A percentile compares a stretch with the other conserved stretches of the same genome.
phyloP scores from a whole-genome alignment of 2,113 vertebrate genomes.

The Epinephelus moara region DNA sequence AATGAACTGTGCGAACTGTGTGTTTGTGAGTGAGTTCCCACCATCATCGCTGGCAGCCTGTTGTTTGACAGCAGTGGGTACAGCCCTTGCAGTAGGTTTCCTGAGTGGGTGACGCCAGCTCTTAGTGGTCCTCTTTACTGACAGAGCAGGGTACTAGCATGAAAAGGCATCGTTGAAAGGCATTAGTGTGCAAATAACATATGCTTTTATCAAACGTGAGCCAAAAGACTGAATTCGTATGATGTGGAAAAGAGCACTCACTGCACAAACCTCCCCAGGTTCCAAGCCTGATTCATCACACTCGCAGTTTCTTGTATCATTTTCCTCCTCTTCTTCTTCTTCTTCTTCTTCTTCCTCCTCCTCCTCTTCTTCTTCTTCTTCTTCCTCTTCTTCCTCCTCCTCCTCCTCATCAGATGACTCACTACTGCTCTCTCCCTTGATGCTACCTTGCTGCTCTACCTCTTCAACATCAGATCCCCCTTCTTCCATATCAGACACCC shows the following conservation, averaged over 20 bases:
- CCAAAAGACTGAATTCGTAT: constrained; percentile 5
- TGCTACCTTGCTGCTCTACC: constrained; percentile 55
- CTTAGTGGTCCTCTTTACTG: constrained; percentile 82
- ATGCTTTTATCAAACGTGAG: constrained; percentile 2
- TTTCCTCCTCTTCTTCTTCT: constrained; percentile 71
- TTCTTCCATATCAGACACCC: constrained; percentile 69
- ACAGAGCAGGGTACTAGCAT: constrained; percentile 76
- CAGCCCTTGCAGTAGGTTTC: constrained; percentile 91
- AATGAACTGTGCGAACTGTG: constrained; percentile 21
- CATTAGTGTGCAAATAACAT: constrained; percentile 16
- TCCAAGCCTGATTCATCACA: constrained; percentile 82
- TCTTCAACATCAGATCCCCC: constrained; percentile 65
- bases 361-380: constrained; percentile 73
- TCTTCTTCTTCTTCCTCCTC: constrained; percentile 74
- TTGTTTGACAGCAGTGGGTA: constrained; percentile 92
- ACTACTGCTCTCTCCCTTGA: constrained; percentile 72
- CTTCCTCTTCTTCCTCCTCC: constrained; percentile 50
- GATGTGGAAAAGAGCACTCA: constrained; percentile 66
- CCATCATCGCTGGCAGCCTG: constrained; percentile 92
- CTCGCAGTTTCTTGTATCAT: constrained; percentile 78
- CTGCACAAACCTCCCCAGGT: constrained; percentile 83
- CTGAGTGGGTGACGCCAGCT: constrained; percentile 87
- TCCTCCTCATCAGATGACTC: constrained; percentile 78
- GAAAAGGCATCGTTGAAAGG: constrained; percentile 21
- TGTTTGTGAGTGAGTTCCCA: constrained; percentile 68